Evolutionary conservation across 2,113 vertebrate genomes (phyloP).

Genomic region (Muscicapa adusta): DNA sequence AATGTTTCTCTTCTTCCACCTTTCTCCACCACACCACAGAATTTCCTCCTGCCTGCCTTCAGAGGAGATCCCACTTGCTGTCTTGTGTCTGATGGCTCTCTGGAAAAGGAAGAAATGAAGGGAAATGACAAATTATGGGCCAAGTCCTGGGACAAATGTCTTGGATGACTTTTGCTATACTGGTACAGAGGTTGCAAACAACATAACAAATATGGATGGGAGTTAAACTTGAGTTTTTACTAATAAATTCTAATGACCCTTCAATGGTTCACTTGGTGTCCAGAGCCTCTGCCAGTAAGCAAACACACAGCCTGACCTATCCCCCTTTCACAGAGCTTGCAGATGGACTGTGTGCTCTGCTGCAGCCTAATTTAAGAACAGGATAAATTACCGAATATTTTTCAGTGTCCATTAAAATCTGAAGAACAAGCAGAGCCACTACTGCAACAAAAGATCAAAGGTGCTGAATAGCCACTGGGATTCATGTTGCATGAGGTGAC

Average conservation of each 20-base stretch:
- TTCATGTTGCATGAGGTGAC: accelerated
- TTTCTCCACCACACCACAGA: neutral
- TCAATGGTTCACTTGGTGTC: neutral
- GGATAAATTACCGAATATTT: neutral
- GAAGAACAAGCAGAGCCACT: neutral
- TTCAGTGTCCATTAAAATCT: neutral
- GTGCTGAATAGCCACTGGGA: neutral
- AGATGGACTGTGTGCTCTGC: neutral
- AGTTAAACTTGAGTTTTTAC: neutral
- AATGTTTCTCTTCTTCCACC: neutral
- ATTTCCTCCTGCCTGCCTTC: neutral
- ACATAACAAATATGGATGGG: neutral
- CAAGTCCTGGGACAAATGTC: neutral
- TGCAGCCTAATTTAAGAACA: neutral
- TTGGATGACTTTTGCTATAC: neutral
- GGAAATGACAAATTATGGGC: neutral
- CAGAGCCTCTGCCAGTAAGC: neutral
- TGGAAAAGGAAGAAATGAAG: neutral
- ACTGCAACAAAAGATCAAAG: neutral
- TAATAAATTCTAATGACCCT: neutral
- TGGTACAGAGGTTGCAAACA: neutral
- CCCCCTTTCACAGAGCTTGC: neutral
- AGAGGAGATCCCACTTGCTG: neutral
- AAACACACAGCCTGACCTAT: neutral
- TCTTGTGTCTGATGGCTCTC: neutral